Evolutionary conservation across 2,113 vertebrate species (phyloP).

Genomic region (Anser cygnoides): DNA sequence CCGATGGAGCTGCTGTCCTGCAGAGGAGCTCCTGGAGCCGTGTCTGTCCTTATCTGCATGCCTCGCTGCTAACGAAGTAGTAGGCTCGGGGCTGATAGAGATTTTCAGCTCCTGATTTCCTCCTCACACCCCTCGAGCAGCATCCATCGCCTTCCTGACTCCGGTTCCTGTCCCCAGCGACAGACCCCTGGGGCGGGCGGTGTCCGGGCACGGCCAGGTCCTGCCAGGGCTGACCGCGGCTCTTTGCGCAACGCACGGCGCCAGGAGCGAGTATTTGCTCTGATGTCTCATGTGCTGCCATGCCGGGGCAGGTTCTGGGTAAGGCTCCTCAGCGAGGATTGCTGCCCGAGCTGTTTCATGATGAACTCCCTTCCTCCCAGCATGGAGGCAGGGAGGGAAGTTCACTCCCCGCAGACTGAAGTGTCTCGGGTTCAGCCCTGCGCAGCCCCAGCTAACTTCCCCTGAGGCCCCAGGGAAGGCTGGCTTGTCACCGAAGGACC

Average conservation of each 20-base stretch:
- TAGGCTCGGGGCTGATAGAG: neutral
- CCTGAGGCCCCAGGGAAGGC: neutral
- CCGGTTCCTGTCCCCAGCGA: neutral
- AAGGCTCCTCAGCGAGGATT: neutral
- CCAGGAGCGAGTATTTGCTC: neutral
- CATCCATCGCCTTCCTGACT: neutral
- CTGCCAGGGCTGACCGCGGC: neutral
- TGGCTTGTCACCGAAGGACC: neutral
- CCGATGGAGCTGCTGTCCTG: neutral
- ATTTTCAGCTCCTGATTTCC: neutral
- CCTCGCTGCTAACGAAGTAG: accelerated
- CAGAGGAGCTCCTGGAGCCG: neutral
- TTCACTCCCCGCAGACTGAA: neutral
- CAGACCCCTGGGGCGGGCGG: neutral
- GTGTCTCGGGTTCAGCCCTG: neutral
- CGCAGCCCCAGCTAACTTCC: neutral
- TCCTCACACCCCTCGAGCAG: neutral
- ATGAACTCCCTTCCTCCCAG: neutral
- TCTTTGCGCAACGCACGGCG: accelerated
- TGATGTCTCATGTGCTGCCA: neutral
- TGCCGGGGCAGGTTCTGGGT: neutral
- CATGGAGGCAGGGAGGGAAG: accelerated
- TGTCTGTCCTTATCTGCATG: neutral
- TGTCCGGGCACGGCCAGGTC: neutral
- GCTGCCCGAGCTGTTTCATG: neutral